phyloP scores from a whole-genome alignment of 92 coral and sea anemone genomes.

The Actinernus sp. region DNA sequence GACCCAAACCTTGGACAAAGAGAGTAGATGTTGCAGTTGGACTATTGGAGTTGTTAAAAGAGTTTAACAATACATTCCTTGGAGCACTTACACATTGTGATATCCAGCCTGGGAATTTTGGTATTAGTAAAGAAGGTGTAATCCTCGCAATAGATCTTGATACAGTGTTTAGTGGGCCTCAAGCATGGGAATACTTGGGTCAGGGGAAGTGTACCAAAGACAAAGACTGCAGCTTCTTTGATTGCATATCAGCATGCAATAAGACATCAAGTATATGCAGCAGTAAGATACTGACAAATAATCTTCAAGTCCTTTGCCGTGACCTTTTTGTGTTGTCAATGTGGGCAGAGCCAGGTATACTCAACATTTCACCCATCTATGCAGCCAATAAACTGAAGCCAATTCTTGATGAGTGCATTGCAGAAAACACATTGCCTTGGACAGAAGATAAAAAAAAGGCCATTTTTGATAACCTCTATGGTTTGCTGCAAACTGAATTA shows the following conservation, averaged over 20 bases:
- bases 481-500: constrained; percentile 30
- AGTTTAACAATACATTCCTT: constrained; percentile 59
- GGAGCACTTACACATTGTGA: constrained; percentile 91
- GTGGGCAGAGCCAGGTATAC: constrained; percentile 82
- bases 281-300: constrained; percentile 68
- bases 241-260: constrained; percentile 84
- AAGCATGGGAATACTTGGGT: constrained; percentile 66
- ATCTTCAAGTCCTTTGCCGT: constrained; percentile 83
- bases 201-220: constrained; percentile 75
- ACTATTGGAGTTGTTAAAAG: constrained; percentile 58
- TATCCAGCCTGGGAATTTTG: constrained; percentile 93
- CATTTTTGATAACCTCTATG: constrained; percentile 30
- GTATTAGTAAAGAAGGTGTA: constrained; percentile 55
- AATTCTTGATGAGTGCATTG: constrained; percentile 51
- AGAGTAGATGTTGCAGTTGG: constrained; percentile 68
- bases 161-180: constrained; percentile 63
- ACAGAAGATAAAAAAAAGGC: constrained; percentile 37
- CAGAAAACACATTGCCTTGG: constrained; percentile 71
- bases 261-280: constrained; percentile 54
- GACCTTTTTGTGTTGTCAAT: constrained; percentile 63
- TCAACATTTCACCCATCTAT: constrained; percentile 61
- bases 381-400: constrained; percentile 44
- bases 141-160: constrained; percentile 86
- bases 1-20: constrained; percentile 74
- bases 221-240: constrained; percentile 87